Evolutionary conservation across 2,888 invertebrate genomes (phyloP).

Genomic region (Amphipoea oculea): DNA sequence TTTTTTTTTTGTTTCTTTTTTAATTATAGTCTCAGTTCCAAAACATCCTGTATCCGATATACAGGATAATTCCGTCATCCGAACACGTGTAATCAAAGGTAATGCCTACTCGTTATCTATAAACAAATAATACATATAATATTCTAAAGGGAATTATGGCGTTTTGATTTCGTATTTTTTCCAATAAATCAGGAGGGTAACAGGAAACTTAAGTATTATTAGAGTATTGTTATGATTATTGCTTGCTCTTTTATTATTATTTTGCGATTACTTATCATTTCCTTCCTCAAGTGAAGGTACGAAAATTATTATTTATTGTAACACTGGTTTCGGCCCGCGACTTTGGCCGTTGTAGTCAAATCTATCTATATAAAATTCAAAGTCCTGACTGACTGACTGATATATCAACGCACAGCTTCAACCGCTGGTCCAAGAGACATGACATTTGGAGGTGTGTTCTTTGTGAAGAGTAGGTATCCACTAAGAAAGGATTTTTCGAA

Average conservation of each 20-base stretch:
- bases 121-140: neutral
- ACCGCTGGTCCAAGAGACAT: too few species aligned
- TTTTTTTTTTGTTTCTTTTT: neutral
- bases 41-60: neutral
- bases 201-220: slow-evolving; percentile 1
- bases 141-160: neutral
- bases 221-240: neutral
- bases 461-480: too few species aligned
- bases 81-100: neutral
- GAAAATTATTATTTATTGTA: too few species aligned
- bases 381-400: too few species aligned
- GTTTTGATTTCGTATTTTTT: neutral
- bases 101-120: neutral
- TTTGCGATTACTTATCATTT: neutral
- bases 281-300: neutral
- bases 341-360: too few species aligned
- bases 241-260: neutral
- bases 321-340: too few species aligned
- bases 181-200: neutral
- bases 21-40: neutral
- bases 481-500: too few species aligned
- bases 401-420: too few species aligned
- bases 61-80: neutral
- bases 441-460: too few species aligned
- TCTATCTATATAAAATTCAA: too few species aligned